Percentiles rank a stretch among this genome's conserved stretches.
Conservation (phyloP, 2,888 invertebrate species). For the Sussaba pulchella region DNA sequence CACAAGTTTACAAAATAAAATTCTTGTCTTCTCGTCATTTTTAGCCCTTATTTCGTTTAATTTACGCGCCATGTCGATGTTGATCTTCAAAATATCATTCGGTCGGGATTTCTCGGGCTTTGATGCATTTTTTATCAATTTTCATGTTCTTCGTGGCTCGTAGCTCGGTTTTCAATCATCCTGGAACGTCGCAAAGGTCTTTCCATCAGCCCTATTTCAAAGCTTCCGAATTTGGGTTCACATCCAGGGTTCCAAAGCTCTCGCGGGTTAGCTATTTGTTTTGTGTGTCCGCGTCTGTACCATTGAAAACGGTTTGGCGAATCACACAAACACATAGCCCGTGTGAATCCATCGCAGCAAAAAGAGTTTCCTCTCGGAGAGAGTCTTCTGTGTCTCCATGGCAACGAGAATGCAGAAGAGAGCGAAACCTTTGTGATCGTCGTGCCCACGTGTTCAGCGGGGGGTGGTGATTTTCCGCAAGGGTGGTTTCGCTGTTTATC, state of each 20-base stretch:
- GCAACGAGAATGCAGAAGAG: constrained; percentile 28
- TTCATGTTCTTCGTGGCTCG: constrained; percentile 19
- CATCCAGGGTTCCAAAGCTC: constrained; percentile 4
- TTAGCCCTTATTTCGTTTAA: too few species aligned
- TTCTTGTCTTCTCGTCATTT: too few species aligned
- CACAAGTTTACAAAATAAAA: too few species aligned
- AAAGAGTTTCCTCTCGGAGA: constrained; percentile 29
- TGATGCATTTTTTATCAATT: constrained; percentile 9
- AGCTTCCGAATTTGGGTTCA: constrained; percentile 42
- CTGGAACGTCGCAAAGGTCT: constrained; percentile 44
- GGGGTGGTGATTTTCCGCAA: constrained; percentile 67
- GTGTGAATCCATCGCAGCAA: constrained; percentile 6
- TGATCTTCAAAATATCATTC: too few species aligned
- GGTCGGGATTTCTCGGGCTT: constrained; percentile 17
- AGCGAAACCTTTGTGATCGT: constrained; percentile 69
- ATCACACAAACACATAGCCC: background rate
- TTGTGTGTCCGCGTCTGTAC: background rate
- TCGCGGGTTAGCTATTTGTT: constrained; percentile 11
- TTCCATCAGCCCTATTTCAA: constrained; percentile 16
- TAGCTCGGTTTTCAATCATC: constrained; percentile 44
- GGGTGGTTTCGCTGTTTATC: too few species aligned
- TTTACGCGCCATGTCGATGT: too few species aligned
- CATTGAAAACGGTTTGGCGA: constrained; percentile 17
- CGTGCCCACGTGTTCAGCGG: constrained; percentile 50
- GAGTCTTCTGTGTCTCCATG: constrained; percentile 11